Conservation (phyloP, 1,140 invertebrate species). For the Papilio aristodemus region DNA sequence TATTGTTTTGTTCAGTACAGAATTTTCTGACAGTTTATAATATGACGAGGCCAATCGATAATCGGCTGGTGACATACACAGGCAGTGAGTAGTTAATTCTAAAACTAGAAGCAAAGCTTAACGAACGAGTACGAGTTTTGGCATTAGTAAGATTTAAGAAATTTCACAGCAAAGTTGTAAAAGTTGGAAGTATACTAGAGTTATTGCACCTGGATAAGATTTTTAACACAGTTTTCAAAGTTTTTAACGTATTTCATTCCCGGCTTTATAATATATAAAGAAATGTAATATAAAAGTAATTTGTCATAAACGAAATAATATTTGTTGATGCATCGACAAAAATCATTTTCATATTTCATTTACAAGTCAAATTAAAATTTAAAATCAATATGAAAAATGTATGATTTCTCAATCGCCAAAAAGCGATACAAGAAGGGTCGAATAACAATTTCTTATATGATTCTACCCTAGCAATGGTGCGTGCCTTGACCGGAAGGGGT, state of each 20-base stretch:
- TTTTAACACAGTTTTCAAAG: constrained; percentile 18
- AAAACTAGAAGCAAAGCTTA: background rate
- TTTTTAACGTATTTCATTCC: constrained; percentile 3
- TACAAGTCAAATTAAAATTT: background rate
- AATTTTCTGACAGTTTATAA: background rate
- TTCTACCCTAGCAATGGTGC: constrained; percentile 7
- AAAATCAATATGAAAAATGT: background rate
- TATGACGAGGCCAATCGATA: background rate
- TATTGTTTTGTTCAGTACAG: no score
- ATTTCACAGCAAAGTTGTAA: background rate
- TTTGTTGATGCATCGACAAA: no score
- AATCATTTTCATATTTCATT: no score
- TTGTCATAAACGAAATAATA: no score
- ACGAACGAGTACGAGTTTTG: constrained; percentile 9
- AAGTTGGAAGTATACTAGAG: constrained; percentile 18
- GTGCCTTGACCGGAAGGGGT: background rate
- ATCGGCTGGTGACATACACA: background rate
- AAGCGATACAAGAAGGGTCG: background rate
- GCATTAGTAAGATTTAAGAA: constrained; percentile 27
- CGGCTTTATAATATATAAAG: background rate
- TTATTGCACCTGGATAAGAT: constrained; percentile 21
- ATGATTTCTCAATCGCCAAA: background rate
- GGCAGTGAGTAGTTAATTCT: constrained; percentile 6
- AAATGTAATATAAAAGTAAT: background rate
- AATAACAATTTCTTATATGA: constrained; percentile 3